A percentile compares a stretch with the other conserved stretches of the same genome.
These are phyloP conservation scores for Poeciliopsis prolifica DNA, from an alignment of 2,113 vertebrate genomes.

Conservation along the genomic window DNA sequence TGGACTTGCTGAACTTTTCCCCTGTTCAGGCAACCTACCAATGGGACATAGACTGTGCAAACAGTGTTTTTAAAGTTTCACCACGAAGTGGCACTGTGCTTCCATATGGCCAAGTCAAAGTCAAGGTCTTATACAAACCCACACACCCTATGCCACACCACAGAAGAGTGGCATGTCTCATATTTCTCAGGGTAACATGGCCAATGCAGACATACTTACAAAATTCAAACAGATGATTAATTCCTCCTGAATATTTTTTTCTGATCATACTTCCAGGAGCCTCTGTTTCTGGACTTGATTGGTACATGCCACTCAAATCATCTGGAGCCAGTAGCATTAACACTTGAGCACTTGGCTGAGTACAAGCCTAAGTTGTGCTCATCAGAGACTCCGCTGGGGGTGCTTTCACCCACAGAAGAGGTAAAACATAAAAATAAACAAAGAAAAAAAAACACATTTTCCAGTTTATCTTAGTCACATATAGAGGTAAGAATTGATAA, in stretches of 20 bases:
- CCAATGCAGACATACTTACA: neutral
- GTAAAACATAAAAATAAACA: conserved; percentile 15
- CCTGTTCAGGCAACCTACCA: conserved; percentile 83
- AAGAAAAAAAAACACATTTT: neutral
- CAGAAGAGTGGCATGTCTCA: conserved; percentile 86
- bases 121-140: conserved; percentile 85
- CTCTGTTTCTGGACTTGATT: conserved; percentile 88
- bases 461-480: neutral
- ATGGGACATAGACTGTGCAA: conserved; percentile 85
- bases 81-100: conserved; percentile 78
- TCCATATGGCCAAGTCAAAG: conserved; percentile 66
- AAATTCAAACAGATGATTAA: neutral
- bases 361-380: conserved; percentile 78
- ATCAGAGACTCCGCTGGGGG: conserved; percentile 75
- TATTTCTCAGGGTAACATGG: conserved; percentile 87
- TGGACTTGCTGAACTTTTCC: conserved; percentile 85
- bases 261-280: conserved; percentile 75
- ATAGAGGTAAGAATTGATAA: neutral
- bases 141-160: conserved; percentile 81
- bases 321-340: conserved; percentile 80
- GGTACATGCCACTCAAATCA: conserved; percentile 90
- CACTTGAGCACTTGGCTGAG: conserved; percentile 81
- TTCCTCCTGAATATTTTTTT: neutral
- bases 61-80: conserved; percentile 89
- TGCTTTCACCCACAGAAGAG: conserved; percentile 61